Conservation (phyloP, 1,140 invertebrate genomes). For the Hycleus phaleratus region DNA sequence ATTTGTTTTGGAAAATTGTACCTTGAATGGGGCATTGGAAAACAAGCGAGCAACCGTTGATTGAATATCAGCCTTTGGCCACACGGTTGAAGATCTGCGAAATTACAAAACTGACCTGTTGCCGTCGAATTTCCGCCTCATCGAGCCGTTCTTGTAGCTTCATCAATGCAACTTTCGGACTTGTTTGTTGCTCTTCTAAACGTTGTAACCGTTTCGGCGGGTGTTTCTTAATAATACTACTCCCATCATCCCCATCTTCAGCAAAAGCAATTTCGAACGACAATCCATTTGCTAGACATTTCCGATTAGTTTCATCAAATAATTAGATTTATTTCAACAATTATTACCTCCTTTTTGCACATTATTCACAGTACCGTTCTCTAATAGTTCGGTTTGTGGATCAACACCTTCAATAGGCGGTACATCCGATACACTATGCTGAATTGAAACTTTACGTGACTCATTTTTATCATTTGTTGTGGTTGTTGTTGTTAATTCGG, state of each 20-base stretch:
- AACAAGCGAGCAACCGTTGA: too few relatives aligned
- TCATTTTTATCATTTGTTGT: background rate
- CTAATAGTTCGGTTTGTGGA: conserved; percentile 30
- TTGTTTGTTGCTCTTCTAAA: conserved; percentile 45
- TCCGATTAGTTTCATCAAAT: background rate
- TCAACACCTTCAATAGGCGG: conserved; percentile 31
- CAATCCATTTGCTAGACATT: conserved; percentile 38
- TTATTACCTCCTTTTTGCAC: conserved; percentile 28
- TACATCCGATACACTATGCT: conserved; percentile 18
- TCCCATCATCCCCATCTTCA: conserved; percentile 29
- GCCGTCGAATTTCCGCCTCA: conserved; percentile 57
- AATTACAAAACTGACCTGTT: conserved; percentile 31
- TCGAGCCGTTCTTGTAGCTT: conserved; percentile 59
- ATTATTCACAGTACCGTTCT: conserved; percentile 29
- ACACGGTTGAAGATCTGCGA: background rate
- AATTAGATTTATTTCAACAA: conserved; percentile 1
- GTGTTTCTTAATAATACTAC: conserved; percentile 48
- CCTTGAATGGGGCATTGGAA: too few relatives aligned
- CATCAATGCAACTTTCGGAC: conserved; percentile 47
- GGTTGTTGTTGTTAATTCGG: conserved; percentile 9
- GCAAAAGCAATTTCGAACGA: conserved; percentile 60
- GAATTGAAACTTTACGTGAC: conserved; percentile 22
- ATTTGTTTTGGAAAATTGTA: too few relatives aligned
- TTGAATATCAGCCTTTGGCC: too few relatives aligned
- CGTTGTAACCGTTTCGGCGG: conserved; percentile 53